Base-by-base conservation (phyloP, 2,888 invertebrate genomes). In the Coleophora flavipennella region DNA sequence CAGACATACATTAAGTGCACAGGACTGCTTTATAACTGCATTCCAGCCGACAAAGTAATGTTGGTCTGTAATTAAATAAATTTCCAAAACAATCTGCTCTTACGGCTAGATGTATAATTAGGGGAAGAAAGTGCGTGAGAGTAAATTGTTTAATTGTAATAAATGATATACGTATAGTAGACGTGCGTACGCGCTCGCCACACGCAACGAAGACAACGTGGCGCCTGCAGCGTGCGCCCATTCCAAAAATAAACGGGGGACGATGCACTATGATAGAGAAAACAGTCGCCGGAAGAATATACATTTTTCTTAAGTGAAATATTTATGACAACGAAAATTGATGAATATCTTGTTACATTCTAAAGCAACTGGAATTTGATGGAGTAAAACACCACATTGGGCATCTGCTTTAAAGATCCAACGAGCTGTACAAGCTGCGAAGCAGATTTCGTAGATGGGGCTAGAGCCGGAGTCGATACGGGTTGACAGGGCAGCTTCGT, bases 91-190 rank as follows among this genome's bases (percentile, higher is more conserved):
- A 57, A 64, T 64, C 53, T 55, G 45, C 51, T 43, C 55, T 53
- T 62, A 59, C 54, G 47, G 43, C 45, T 42, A 45, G 44, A 53
- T 49, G 66, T 66, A 67, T 67, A 73, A 74, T 73, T 76, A 71
- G 59, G 51, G 54, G 55, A 69, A 63, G 71, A 74, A 73, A 76
- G 69, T 68, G 69, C 66, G 74, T 70, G 72, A 73, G 73, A 77
- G 73, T 69, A 70, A 77, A 75, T 74, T 68, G 65, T 71, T 67
- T 73, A 71, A 72, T 71, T 72, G 65, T 73, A 60, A 20, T 20
- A 10, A n/a, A n/a, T n/a, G n/a, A n/a, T n/a, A 68, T 67, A 70
- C 63, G 62, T 59, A 63, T 60, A 58, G 56, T 60, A 42, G 51
- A 51, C 53, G 48, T 58, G 64, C 67, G 35, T 26, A 38, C 31